Conservation (phyloP, 2,888 invertebrate species). For the Lycia hirtaria region DNA sequence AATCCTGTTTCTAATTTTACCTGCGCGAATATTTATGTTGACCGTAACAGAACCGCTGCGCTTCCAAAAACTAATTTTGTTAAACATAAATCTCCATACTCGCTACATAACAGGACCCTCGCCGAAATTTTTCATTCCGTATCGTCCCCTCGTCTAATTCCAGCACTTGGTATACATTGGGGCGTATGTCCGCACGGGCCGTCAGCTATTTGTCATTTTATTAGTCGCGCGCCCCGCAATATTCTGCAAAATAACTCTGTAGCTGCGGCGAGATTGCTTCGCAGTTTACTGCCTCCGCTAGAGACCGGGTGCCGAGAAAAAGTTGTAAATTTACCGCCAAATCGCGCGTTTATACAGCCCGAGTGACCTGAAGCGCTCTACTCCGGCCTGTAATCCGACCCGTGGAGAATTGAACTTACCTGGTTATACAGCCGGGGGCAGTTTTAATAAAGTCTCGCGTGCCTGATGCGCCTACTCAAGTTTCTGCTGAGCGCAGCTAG, state of each 20-base stretch:
- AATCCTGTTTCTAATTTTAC: background rate
- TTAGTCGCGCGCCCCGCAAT: constrained; percentile 78
- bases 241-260: constrained; percentile 78
- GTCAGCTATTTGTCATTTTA: constrained; percentile 81
- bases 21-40: constrained; percentile 26
- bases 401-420: constrained; percentile 65
- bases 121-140: constrained; percentile 39
- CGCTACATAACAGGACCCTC: constrained; percentile 33
- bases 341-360: constrained; percentile 79
- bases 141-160: constrained; percentile 40
- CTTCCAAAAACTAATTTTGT: constrained; percentile 31
- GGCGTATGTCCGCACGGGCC: constrained; percentile 59
- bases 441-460: constrained; percentile 56
- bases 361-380: constrained; percentile 71
- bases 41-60: constrained; percentile 21
- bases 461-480: constrained; percentile 40
- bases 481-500: constrained; percentile 28
- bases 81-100: constrained; percentile 34
- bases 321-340: constrained; percentile 82
- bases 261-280: constrained; percentile 76
- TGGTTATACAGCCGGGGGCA: constrained; percentile 53
- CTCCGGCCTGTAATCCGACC: constrained; percentile 64
- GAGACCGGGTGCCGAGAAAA: constrained; percentile 72
- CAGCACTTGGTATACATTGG: constrained; percentile 51
- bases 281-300: constrained; percentile 74